phyloP scores from a whole-genome alignment of 2,888 invertebrate genomes.

The Ophion obscuratus region DNA sequence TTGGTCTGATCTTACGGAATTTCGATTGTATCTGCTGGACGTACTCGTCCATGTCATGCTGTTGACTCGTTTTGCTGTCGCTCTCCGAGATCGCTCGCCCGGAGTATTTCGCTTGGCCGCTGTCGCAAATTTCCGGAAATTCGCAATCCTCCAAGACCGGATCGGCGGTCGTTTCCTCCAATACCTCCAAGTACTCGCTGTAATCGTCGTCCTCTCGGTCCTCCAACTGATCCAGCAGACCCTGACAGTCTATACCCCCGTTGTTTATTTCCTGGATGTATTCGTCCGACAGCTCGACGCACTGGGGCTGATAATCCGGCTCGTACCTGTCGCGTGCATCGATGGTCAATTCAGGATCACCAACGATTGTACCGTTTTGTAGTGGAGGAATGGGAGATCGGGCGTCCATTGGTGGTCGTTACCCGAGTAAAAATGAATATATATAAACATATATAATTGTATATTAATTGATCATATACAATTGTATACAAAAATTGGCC shows the following conservation, averaged over 20 bases:
- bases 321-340: slow-evolving; percentile 74
- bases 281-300: slow-evolving; percentile 79
- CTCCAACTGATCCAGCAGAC: slow-evolving; percentile 80
- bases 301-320: slow-evolving; percentile 78
- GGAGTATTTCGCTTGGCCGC: slow-evolving; percentile 12
- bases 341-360: neutral
- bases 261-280: slow-evolving; percentile 80
- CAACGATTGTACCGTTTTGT: neutral
- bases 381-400: no score
- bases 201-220: slow-evolving; percentile 81
- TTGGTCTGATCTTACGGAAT: slow-evolving; percentile 79
- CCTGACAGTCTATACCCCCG: slow-evolving; percentile 76
- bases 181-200: slow-evolving; percentile 80
- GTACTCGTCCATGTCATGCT: slow-evolving; percentile 72
- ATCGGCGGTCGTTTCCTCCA: slow-evolving; percentile 77
- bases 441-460: no score
- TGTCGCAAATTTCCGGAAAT: slow-evolving; percentile 59
- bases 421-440: neutral
- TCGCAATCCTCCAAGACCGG: slow-evolving; percentile 68
- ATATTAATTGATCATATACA: no score
- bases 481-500: no score
- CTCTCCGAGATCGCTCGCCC: slow-evolving; percentile 35
- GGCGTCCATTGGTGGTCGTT: neutral
- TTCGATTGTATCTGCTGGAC: slow-evolving; percentile 79
- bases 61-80: slow-evolving; percentile 53